Evolutionary conservation across 2,113 vertebrate genomes (phyloP), one percentile per base, ranked within the genome.

Genomic region (Erinaceus europaeus): DNA sequence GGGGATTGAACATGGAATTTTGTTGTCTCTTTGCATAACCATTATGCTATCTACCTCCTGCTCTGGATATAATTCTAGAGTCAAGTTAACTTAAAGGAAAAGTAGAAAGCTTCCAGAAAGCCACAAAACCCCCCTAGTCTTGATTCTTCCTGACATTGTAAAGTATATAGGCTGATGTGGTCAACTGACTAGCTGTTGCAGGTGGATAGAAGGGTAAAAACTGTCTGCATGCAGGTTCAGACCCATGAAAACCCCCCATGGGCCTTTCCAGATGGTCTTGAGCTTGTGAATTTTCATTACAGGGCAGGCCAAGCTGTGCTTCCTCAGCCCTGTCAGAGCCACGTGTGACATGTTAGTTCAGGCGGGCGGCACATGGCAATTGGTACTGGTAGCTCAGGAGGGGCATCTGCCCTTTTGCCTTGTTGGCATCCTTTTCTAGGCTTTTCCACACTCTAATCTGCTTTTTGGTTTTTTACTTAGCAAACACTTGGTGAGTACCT

Each of bases 181-280:
- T 11, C 12, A 27, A 57, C 23, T 53, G 52, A 23, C 18, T 8
- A 23, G 52, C 25, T 27, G n/a, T n/a, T n/a, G 13, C 55, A 57
- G 55, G 29, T 18, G 25, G 55, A 27, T n/a, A 9, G 55, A 57
- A 57, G 29, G 55, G 9, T 10, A 12, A 29, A 27, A 2, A 27
- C 55, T 1, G 0, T 0, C 0, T n/a, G 27, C 17, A 0, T 32
- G 68, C 18, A 7, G n/a, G 11, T 34, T 34, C 38, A 10, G 9
- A 34, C 23, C 46, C 20, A 0, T 0, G 9, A 20, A 25, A 81
- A 68, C 61, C 14, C 40, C 38, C 48, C 0, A 0, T 2, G 2
- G 3, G 5, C 62, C 18, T 53, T 64, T 77, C 59, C 40, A n/a
- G n/a, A 21, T 11, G 15, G 11, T 64, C 62, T 4, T 23, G 44